Evolutionary conservation across 2,888 invertebrate species (phyloP), one percentile per base, ranked within the genome.

Genomic region (Mycalesis mineus): DNA sequence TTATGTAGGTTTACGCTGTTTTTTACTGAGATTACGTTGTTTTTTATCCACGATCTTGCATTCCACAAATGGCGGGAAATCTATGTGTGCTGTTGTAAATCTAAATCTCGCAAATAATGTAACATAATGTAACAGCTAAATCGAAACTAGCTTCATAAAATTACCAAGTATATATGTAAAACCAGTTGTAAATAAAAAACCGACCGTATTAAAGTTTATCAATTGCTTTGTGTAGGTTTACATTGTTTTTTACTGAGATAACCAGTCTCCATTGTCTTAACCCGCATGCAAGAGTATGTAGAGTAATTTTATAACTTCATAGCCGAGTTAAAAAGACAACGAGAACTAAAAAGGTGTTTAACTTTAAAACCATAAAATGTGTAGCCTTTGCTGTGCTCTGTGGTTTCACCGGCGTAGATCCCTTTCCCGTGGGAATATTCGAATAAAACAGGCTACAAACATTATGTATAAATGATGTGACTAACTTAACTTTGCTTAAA

Each of bases 221-320:
- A 28, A 5, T 5, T 53, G 15, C 33, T 57, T 42, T 29, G n/a
- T 53, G 40, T 48, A 41, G 48, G 53, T 53, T 31, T 53, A 5
- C 13, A 13, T 41, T 53, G 39, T 48, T 57, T 47, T 53, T 52
- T 57, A 29, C 36, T 45, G 42, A 57, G 47, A 29, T 15, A 47
- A 53, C 45, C 47, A 57, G 42, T 28, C 41, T 36, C 53, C 52
- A 57, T 57, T 57, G 57, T 57, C 28, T 57, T 41, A 22, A 37
- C 57, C 57, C 53, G 57, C 48, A 57, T 57, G 33, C 41, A 15
- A 41, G 52, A 41, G 33, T 22, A 15, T 17, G 17, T 7, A 29
- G 36, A 41, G 39, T 57, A 47, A 52, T 57, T 40, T 57, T 53
- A 41, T 52, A 48, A 47, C 41, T 57, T 57, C 39, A 40, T 49